Base-by-base conservation (phyloP, 2,888 invertebrate species). In the Panzeria rudis region DNA sequence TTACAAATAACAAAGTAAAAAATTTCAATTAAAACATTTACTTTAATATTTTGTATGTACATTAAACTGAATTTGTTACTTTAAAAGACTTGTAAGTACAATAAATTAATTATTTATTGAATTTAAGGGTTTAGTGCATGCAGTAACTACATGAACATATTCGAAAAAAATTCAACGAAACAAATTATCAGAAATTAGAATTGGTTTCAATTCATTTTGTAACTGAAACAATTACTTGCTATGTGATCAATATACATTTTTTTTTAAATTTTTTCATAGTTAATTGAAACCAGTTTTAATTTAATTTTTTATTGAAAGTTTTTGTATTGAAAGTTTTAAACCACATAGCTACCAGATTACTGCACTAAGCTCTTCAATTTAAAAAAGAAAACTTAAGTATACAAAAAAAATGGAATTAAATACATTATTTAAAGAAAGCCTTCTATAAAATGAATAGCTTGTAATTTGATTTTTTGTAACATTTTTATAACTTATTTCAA, bases 61-160 rank as follows among this genome's bases (percentile, higher is more conserved):
- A 52, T 23, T 13, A 61, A 69, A 47, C n/a, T 5, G 20, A 44
- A 44, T 56, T 61, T 69, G 25, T 78, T 69, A 41, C 11, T 56
- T 56, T 35, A 32, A 35, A 69, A 54, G 23, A 54, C 25, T 54
- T 79, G 80, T 80, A 80, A 59, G 73, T 80, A 79, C 32, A 25
- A 47, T 73, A 44, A 54, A 62, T n/a, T 20, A 62, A 8, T 56
- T 13, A 66, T 64, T 38, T 66, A 59, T 69, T 77, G 35, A 59
- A 25, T 47, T 41, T 29, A 68, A 32, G 32, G 7, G 1, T 17
- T 17, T 17, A 35, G 9, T 35, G 35, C 17, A 59, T 35, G 35
- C 17, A 59, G 32, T 17, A 59, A 59, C 7, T 9, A 35, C n/a
- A n/a, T 25, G n/a, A 29, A n/a, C n/a, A n/a, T n/a, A n/a, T n/a